Conservation (phyloP, 2,113 vertebrate genomes). For the Oncorhynchus masou region DNA sequence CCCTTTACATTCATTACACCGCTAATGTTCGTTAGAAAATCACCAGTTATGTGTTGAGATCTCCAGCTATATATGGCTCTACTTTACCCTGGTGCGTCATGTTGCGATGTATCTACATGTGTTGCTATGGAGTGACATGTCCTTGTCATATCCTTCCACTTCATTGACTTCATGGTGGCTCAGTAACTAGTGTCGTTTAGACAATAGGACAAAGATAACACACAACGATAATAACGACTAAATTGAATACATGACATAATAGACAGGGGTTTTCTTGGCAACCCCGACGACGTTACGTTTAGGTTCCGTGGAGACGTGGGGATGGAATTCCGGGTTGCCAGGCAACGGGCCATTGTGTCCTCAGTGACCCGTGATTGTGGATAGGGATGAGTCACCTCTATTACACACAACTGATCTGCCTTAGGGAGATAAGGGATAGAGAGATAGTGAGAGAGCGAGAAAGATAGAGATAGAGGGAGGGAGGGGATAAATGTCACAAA, state of each 20-base stretch:
- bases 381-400: slow-evolving; percentile 56
- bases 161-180: slow-evolving; percentile 12
- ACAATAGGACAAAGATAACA: slow-evolving; percentile 28
- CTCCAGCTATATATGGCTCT: too few species aligned
- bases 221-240: slow-evolving; percentile 18
- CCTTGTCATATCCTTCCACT: not conserved
- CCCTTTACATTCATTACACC: too few species aligned
- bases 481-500: not conserved
- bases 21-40: too few species aligned
- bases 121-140: too few species aligned
- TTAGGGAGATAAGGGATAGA: slow-evolving; percentile 18
- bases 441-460: not conserved
- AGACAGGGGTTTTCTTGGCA: slow-evolving; percentile 59
- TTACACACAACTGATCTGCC: slow-evolving; percentile 41
- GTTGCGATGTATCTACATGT: too few species aligned
- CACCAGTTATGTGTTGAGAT: too few species aligned
- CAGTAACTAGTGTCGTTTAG: slow-evolving; percentile 4
- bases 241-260: not conserved
- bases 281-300: slow-evolving; percentile 45
- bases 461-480: not conserved
- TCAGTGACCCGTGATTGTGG: slow-evolving; percentile 16
- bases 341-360: slow-evolving; percentile 57
- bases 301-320: slow-evolving; percentile 42
- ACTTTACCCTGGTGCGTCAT: too few species aligned
- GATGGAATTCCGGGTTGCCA: slow-evolving; percentile 54